Percentiles rank a stretch among this genome's conserved stretches.
These are phyloP conservation scores for Spermophilus dauricus DNA, from an alignment of 2,113 vertebrate genomes.

Conservation along the genomic window DNA sequence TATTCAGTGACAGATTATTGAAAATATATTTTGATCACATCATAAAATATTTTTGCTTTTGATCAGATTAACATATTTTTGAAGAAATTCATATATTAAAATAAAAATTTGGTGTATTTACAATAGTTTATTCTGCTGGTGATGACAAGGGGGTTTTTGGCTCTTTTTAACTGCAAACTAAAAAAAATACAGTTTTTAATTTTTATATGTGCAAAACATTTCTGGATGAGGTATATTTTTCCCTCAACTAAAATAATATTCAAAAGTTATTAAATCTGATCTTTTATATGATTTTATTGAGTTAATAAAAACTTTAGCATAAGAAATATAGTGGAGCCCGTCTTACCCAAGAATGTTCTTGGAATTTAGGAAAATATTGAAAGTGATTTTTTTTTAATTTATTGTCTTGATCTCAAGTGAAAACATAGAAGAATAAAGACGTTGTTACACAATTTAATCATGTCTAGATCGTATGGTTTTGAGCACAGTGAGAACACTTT, in stretches of 20 bases:
- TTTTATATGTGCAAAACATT: neutral
- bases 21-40: neutral
- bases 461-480: neutral
- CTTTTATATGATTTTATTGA: neutral
- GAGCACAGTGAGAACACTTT: neutral
- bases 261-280: neutral
- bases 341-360: neutral
- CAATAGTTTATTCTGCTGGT: neutral
- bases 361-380: neutral
- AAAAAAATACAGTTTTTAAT: neutral
- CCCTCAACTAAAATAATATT: neutral
- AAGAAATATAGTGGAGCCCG: neutral
- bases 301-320: neutral
- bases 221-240: neutral
- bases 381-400: neutral
- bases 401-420: neutral
- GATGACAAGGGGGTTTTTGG: neutral
- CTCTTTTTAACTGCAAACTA: neutral
- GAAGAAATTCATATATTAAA: neutral
- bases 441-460: neutral
- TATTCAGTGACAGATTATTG: neutral
- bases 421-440: neutral
- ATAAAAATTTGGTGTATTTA: neutral
- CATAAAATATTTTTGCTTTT: neutral
- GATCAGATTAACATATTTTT: constrained; percentile 1